Evolutionary conservation across 2,113 vertebrate species (phyloP).

Genomic region (Ceuthmochares aereus): DNA sequence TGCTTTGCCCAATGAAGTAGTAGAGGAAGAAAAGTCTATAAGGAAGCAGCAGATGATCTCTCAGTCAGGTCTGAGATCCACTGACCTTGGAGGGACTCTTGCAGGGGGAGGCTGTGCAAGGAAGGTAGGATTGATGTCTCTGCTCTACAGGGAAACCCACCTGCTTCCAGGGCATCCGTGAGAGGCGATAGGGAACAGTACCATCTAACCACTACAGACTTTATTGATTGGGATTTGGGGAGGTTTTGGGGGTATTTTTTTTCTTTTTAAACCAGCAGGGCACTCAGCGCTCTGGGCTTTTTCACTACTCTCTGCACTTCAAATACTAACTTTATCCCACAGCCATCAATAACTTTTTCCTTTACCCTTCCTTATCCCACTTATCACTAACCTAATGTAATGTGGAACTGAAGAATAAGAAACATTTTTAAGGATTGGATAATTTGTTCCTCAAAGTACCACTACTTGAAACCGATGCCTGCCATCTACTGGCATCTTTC

Average conservation of each 20-base stretch:
- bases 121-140: background rate
- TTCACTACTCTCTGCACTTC: background rate
- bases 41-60: background rate
- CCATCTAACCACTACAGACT: background rate
- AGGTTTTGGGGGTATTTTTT: background rate
- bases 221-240: background rate
- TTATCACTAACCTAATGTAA: background rate
- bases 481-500: slow-evolving; percentile 50
- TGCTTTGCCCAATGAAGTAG: background rate
- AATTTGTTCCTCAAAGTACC: background rate
- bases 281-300: background rate
- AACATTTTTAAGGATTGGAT: background rate
- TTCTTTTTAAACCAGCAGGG: background rate
- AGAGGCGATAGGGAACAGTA: rapidly evolving
- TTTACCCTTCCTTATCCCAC: background rate
- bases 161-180: background rate
- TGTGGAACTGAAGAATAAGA: background rate
- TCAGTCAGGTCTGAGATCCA: background rate
- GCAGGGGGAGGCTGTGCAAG: background rate
- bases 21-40: rapidly evolving
- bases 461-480: background rate
- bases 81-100: background rate
- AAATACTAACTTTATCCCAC: background rate
- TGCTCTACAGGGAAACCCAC: background rate
- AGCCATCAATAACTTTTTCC: background rate